Conservation (phyloP, 2,797 vertebrate species). For the Typhlichthys eigenmanni region DNA sequence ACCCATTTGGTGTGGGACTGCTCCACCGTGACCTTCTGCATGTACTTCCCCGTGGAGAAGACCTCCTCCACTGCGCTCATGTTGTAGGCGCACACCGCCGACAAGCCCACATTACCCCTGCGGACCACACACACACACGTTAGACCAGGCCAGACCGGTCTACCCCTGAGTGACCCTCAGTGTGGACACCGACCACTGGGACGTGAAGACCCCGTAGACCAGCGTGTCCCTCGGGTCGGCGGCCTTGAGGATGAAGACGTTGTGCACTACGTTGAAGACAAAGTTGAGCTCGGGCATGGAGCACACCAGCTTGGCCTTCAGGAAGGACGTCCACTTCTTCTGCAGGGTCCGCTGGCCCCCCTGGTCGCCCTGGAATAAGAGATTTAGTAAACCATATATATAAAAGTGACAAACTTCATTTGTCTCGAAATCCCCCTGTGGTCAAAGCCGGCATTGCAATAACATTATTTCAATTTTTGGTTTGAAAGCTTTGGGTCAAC, state of each 20-base stretch:
- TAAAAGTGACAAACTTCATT: background rate
- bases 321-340: constrained; percentile 97
- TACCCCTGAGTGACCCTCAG: too few relatives aligned
- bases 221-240: constrained; percentile 81
- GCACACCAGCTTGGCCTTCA: constrained; percentile 94
- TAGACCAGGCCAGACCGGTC: too few relatives aligned
- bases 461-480: too few relatives aligned
- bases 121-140: background rate
- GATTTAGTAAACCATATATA: background rate
- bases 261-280: constrained; percentile 93
- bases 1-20: constrained; percentile 97
- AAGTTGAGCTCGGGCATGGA: constrained; percentile 91
- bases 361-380: constrained; percentile 84
- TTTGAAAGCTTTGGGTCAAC: background rate
- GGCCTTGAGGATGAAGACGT: constrained; percentile 88
- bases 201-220: constrained; percentile 93
- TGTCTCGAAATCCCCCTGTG: background rate
- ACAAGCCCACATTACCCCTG: constrained; percentile 93
- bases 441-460: too few relatives aligned
- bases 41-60: constrained; percentile 94
- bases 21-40: constrained; percentile 95
- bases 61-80: constrained; percentile 87
- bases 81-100: constrained; percentile 91
- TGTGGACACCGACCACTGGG: constrained; percentile 86
- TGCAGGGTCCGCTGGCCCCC: constrained; percentile 93